These are phyloP conservation scores for Papilio demoleus DNA, from an alignment of 2,888 invertebrate genomes.

Conservation along the genomic window DNA sequence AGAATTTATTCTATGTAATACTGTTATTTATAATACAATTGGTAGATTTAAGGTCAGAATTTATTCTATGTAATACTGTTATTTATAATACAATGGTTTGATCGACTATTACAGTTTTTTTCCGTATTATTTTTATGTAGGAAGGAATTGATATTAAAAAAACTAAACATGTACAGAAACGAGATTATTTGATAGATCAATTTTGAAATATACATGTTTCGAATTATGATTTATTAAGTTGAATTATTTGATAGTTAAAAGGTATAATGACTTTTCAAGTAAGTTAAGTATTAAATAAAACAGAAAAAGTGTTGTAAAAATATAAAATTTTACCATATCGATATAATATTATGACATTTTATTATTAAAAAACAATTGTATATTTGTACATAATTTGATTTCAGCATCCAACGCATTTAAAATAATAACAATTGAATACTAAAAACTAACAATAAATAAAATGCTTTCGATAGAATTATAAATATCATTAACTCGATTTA, in stretches of 20 bases:
- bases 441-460: conserved; percentile 7
- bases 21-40: background rate
- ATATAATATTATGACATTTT: too few species aligned
- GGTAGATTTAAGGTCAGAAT: background rate
- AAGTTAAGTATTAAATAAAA: too few species aligned
- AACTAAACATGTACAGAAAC: background rate
- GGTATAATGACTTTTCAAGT: too few species aligned
- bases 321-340: too few species aligned
- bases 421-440: conserved; percentile 5
- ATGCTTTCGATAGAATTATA: background rate
- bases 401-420: background rate
- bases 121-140: background rate
- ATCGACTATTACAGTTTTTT: too few species aligned
- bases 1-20: conserved; percentile 22
- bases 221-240: too few species aligned
- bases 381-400: background rate
- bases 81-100: background rate
- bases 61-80: conserved; percentile 24
- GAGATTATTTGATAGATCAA: background rate
- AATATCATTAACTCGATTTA: background rate
- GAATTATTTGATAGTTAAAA: too few species aligned
- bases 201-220: too few species aligned
- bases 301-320: background rate
- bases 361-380: too few species aligned
- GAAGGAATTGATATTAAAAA: background rate